These are phyloP conservation scores for Myiotriccus ornatus DNA, from an alignment of 2,797 vertebrate species.

Conservation along the genomic window DNA sequence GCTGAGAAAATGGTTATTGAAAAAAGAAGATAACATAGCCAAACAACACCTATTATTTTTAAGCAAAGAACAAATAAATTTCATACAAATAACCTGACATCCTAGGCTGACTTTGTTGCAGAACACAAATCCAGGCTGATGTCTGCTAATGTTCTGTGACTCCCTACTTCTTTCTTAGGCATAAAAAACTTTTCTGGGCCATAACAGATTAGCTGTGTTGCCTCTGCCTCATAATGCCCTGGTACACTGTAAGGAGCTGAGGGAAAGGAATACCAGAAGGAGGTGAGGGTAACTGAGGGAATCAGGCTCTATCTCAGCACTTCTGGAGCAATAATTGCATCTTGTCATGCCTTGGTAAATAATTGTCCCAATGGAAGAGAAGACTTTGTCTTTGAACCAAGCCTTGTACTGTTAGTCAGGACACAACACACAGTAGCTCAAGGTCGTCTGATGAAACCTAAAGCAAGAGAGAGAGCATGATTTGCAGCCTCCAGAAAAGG, in stretches of 20 bases:
- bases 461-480: neutral
- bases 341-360: neutral
- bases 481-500: neutral
- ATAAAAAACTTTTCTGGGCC: neutral
- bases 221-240: neutral
- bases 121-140: neutral
- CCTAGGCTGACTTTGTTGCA: neutral
- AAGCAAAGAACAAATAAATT: neutral
- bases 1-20: neutral
- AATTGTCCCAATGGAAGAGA: neutral
- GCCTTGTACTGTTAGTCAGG: neutral
- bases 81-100: neutral
- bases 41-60: neutral
- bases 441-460: neutral
- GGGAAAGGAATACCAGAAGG: neutral
- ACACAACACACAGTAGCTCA: neutral
- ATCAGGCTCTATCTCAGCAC: neutral
- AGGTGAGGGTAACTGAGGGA: neutral
- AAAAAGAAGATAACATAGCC: neutral
- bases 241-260: neutral
- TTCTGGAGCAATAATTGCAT: fast-evolving
- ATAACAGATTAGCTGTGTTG: neutral
- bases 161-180: neutral
- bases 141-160: neutral
- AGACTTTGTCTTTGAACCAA: neutral